Evolutionary conservation across 2,888 invertebrate species (phyloP), one percentile per base, ranked within the genome.

Genomic region (Patella ulyssiponensis): DNA sequence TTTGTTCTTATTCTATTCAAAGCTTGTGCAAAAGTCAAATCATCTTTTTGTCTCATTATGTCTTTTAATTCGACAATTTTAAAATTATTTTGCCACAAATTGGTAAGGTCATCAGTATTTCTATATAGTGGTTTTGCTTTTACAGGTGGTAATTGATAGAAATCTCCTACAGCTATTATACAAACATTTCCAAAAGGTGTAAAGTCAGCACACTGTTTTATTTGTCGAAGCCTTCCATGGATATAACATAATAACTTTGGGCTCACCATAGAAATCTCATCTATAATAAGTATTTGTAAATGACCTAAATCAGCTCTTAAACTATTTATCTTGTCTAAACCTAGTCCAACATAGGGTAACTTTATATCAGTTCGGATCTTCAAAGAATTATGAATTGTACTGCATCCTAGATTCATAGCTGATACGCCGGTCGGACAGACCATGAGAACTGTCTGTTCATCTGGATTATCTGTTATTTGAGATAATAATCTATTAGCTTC

Each of bases 71-170:
- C 78, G 53, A 27, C 64, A 71, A 15, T 72, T 44, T 72, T 33
- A 76, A 78, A 78, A 20, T 71, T 27, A 77, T 76, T 64, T 7
- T 54, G 14, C 69, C 72, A 79, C 9, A 72, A 51, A 12, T 77
- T 64, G 9, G 12, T 51, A 54, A 15, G 23, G 53, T 3, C 23
- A 20, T 33, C 69, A 53, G 14, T 20, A 11, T 20, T 71, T 44
- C 44, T 44, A 58, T 12, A 20, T 17, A 23, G 70, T 27, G 9
- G 53, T 72, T 56, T 64, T 3, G 44, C 56, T 27, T 27, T 58
- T 3, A 77, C 79, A 69, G 79, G 77, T 69, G 76, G 56, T 20
- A 76, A 54, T 58, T 76, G 78, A 71, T 78, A 78, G 44, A 78
- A 78, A 27, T 75, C 78, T 33, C 75, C 78, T 33, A 75, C 44